Percentiles rank a stretch among this genome's conserved stretches.
These are phyloP conservation scores for Willowsia nigromaculata DNA, from an alignment of 2,888 invertebrate genomes.

Conservation along the genomic window DNA sequence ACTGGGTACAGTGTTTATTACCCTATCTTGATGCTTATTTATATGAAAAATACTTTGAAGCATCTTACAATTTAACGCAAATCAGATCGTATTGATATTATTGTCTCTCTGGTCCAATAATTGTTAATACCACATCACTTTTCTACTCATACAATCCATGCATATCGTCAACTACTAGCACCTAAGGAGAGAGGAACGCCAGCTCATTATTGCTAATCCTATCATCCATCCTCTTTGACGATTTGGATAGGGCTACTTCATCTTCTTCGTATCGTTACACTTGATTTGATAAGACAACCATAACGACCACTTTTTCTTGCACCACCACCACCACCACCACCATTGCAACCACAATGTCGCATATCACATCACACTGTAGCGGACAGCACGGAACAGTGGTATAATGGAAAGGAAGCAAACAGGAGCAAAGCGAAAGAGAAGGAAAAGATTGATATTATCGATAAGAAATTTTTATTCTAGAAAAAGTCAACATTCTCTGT, in stretches of 20 bases:
- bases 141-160: neutral
- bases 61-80: slow-evolving; percentile 32
- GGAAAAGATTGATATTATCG: slow-evolving; percentile 52
- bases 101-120: slow-evolving; percentile 23
- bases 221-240: slow-evolving; percentile 57
- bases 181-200: neutral
- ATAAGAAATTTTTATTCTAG: slow-evolving; percentile 40
- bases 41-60: neutral
- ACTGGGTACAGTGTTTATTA: slow-evolving; percentile 14
- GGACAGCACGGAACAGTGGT: neutral
- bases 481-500: slow-evolving; percentile 40
- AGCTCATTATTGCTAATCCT: slow-evolving; percentile 67
- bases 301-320: slow-evolving; percentile 57
- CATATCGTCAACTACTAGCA: neutral
- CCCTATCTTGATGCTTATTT: neutral
- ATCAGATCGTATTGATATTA: slow-evolving; percentile 41
- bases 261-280: slow-evolving; percentile 56
- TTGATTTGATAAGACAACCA: slow-evolving; percentile 57
- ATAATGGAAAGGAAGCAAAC: neutral
- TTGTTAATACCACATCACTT: neutral
- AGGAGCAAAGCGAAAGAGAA: slow-evolving; percentile 10
- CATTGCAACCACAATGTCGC: neutral
- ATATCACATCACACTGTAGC: slow-evolving; percentile 23
- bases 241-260: slow-evolving; percentile 57
- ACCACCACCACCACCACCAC: neutral